Conservation (phyloP, 1,140 invertebrate species). For the Polypedilum vanderplanki region DNA sequence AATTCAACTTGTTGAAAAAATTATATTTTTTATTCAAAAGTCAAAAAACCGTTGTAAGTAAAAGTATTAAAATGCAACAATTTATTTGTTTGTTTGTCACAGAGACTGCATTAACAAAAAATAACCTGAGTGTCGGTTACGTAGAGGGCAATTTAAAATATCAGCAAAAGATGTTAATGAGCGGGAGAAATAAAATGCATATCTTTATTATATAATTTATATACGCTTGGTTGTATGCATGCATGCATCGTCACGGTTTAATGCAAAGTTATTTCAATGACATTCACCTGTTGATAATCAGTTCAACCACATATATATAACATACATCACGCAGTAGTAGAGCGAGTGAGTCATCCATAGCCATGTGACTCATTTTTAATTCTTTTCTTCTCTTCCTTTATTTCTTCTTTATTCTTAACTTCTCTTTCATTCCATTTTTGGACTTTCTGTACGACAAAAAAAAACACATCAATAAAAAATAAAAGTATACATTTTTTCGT, state of each 20-base stretch:
- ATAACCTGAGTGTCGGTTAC: no score
- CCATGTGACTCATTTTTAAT: background rate
- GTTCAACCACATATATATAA: background rate
- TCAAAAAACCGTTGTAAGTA: no score
- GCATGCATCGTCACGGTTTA: slow-evolving; percentile 9
- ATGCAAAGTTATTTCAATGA: slow-evolving; percentile 12
- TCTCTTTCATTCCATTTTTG: background rate
- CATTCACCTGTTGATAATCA: slow-evolving; percentile 18
- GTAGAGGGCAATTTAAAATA: background rate
- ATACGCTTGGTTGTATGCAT: background rate
- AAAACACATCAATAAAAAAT: background rate
- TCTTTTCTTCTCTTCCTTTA: background rate
- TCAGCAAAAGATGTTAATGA: slow-evolving; percentile 10
- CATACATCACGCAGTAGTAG: background rate
- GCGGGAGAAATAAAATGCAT: background rate
- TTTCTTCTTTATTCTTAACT: background rate
- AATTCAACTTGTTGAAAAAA: no score
- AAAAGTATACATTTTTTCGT: slow-evolving; percentile 7
- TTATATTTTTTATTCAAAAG: no score
- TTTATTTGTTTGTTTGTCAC: no score
- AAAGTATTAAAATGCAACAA: no score
- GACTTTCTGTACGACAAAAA: background rate
- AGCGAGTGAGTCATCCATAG: background rate
- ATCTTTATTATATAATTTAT: background rate
- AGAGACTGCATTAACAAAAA: no score